Evolutionary conservation across 2,888 invertebrate species (phyloP), one percentile per base, ranked within the genome.

Genomic region (Tubiluchus corallicola): DNA sequence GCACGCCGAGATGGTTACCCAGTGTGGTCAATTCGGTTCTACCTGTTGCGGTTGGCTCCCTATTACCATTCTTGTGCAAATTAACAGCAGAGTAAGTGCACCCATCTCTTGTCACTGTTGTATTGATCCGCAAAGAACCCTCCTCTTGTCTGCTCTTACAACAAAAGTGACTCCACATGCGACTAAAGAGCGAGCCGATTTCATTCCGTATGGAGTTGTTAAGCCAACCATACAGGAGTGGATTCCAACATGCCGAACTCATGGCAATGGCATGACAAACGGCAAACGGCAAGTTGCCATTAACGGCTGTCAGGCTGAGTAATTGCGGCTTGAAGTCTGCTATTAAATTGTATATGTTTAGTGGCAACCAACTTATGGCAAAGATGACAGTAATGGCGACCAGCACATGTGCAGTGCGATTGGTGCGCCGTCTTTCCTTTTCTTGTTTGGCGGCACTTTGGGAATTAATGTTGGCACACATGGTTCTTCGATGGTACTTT

Each of bases 231-330:
- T 60, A 60, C 17, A 59, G 48, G 4, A 60, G 49, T 1, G 60
- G 60, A 47, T 60, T 60, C 15, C 55, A 40, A 37, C 54, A 55
- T 2, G 58, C 55, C 1, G 59, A 58, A 20, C 51, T 50, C 58
- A 60, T 58, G 18, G 60, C 60, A 13, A 57, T 49, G 1, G 59
- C 45, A 13, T 59, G 54, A 38, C 57, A 54, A 16, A 57, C 51
- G 9, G 57, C 56, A 48, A 56, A 55, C n/a, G 29, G 53, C 51
- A n/a, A 64, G 52, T 54, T 67, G 65, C 42, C 68, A 58, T 13
- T 46, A 41, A 9, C 43, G 41, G 3, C 48, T 43, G 2, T 42
- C 40, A 18, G 49, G 45, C 3, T 52, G 46, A 0, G 57, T 50
- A 29, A 29, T 9, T 29, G 9, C 29, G 29, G 52, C 29, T 58